Evolutionary conservation across 2,888 invertebrate genomes (phyloP).

Genomic region (Drosophila falleni): DNA sequence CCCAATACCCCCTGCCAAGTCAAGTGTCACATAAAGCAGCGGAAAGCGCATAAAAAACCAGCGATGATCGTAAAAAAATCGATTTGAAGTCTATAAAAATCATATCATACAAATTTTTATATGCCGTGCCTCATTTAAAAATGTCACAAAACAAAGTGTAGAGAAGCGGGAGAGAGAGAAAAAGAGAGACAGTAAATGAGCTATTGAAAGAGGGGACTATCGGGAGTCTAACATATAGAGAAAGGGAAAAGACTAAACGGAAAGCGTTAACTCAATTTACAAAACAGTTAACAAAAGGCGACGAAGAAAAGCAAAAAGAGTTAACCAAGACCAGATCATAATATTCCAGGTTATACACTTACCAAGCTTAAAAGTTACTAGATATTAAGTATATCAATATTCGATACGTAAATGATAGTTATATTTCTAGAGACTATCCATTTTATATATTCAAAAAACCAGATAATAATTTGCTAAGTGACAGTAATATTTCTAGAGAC

Average conservation of each 20-base stretch:
- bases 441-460: too few species aligned
- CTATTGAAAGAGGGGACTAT: not conserved
- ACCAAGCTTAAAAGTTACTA: too few species aligned
- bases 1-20: conserved; percentile 25
- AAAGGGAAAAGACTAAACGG: conserved; percentile 13
- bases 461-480: too few species aligned
- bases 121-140: conserved; percentile 61
- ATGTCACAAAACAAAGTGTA: conserved; percentile 18
- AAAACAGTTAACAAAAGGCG: conserved; percentile 39
- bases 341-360: conserved; percentile 6
- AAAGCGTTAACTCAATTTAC: conserved; percentile 42
- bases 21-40: conserved; percentile 74
- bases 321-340: not conserved
- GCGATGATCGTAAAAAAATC: conserved; percentile 78
- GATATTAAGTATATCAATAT: too few species aligned
- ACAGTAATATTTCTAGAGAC: too few species aligned
- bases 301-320: conserved; percentile 10
- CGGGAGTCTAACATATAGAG: not conserved
- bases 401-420: too few species aligned
- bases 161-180: not conserved
- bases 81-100: conserved; percentile 81
- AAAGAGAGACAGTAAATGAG: not conserved
- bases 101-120: conserved; percentile 80
- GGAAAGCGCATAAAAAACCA: conserved; percentile 69
- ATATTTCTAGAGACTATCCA: too few species aligned